phyloP scores from a whole-genome alignment of 35 echinoderm and acorn worm species.

The Apostichopus parvimensis region DNA sequence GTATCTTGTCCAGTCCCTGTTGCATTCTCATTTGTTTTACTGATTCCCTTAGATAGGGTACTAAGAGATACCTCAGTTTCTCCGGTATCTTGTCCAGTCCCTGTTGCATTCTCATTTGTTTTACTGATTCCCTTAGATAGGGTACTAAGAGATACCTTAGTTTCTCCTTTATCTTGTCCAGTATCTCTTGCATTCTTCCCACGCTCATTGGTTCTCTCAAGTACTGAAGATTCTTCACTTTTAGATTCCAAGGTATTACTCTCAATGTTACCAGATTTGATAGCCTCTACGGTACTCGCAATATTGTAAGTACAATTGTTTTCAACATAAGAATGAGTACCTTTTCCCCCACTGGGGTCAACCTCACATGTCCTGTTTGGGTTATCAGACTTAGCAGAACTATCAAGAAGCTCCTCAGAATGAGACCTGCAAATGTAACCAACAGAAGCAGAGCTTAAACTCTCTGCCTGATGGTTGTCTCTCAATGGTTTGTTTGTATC shows the following conservation, averaged over 20 bases:
- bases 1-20: too few relatives aligned
- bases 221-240: neutral
- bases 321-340: neutral
- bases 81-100: neutral
- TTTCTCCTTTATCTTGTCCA: neutral
- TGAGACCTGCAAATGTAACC: neutral
- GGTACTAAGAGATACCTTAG: neutral
- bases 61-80: neutral
- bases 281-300: neutral
- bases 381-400: neutral
- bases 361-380: neutral
- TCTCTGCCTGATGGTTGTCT: neutral
- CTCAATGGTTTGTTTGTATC: neutral
- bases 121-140: neutral
- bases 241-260: neutral
- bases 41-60: too few relatives aligned
- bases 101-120: neutral
- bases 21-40: too few relatives aligned
- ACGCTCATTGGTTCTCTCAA: neutral
- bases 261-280: neutral
- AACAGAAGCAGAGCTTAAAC: neutral
- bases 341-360: neutral
- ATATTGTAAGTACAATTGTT: neutral
- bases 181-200: neutral
- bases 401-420: neutral